phyloP scores from a whole-genome alignment of 1,140 invertebrate genomes.

The Cephus cinctus region DNA sequence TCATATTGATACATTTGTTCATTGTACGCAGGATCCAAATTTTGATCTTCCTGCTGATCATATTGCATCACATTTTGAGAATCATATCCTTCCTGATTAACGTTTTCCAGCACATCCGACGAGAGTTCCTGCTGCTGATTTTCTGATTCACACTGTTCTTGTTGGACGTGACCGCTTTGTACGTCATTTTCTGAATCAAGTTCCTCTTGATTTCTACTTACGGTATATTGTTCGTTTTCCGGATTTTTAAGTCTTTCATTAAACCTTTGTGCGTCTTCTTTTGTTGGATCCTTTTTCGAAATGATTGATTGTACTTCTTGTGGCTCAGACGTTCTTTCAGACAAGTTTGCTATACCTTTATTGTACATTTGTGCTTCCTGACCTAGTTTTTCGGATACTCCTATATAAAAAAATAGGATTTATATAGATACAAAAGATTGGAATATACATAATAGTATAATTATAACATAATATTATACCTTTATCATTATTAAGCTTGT shows the following conservation, averaged over 20 bases:
- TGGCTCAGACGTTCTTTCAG: too few species aligned
- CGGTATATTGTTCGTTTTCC: not conserved
- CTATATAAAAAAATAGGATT: not conserved
- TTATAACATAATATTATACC: conserved; percentile 17
- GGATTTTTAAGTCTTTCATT: not conserved
- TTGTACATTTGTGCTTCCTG: too few species aligned
- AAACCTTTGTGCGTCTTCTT: not conserved
- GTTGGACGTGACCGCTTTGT: not conserved
- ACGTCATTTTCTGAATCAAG: conserved; percentile 1
- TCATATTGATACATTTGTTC: conserved; percentile 28
- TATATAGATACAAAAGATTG: not conserved
- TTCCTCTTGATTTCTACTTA: not conserved
- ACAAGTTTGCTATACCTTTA: too few species aligned
- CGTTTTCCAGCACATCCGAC: not conserved
- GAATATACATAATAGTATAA: not conserved
- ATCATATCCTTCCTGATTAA: not conserved
- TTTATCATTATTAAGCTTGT: conserved; percentile 44
- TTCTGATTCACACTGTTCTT: conserved; percentile 6
- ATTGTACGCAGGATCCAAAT: conserved; percentile 17
- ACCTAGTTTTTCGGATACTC: too few species aligned
- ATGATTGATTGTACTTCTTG: not conserved
- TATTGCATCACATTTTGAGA: not conserved
- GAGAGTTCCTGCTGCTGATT: not conserved
- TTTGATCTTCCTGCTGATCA: conserved; percentile 11
- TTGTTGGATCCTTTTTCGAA: not conserved